Base-by-base conservation (phyloP, 2,113 vertebrate species). In the Menidia beryllina region DNA sequence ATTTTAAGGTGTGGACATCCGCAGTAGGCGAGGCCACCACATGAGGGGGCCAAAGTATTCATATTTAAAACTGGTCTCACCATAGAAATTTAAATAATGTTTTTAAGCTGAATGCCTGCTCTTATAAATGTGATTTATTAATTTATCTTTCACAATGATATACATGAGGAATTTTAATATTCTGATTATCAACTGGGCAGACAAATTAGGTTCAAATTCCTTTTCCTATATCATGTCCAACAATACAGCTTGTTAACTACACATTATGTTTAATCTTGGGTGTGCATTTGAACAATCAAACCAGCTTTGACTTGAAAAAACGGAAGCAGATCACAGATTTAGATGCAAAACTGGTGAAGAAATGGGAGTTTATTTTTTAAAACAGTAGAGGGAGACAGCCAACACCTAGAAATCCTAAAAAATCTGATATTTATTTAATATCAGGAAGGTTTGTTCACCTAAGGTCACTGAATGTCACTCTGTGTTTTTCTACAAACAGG, bases 31-130 rank as follows among this genome's bases (percentile, higher is more conserved):
- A 25, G 27, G 12, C 5, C 2, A 17, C 80, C 90, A 88, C 80
- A 75, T 76, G 90, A 86, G 85, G 86, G 79, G 8, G 77, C 74
- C 71, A 84, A 36, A 84, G 66, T 30, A 75, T 69, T 77, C 55
- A 17, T 17, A 69, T 67, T 78, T 39, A 11, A 23, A 30, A 0
- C 11, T 8, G 15, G 13, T 53, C 11, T 17, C 8, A 19, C 13
- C 24, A 62, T 3, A 12, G 9, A 2, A 5, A 7, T 17, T 1
- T 23, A 49, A 21, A 34, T 34, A 6, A 8, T 51, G n/a, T 38
- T 39, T 53, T 19, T 3, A 12, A 39, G n/a, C 13, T 25, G 20
- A 41, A 15, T 23, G 17, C 19, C 24, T 39, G 21, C 17, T 17
- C 21, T 39, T 24, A 14, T 39, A 3, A 15, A 24, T 57, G 13